Conservation (phyloP, 1,140 invertebrate species). For the Akabosia matsudoensis region DNA sequence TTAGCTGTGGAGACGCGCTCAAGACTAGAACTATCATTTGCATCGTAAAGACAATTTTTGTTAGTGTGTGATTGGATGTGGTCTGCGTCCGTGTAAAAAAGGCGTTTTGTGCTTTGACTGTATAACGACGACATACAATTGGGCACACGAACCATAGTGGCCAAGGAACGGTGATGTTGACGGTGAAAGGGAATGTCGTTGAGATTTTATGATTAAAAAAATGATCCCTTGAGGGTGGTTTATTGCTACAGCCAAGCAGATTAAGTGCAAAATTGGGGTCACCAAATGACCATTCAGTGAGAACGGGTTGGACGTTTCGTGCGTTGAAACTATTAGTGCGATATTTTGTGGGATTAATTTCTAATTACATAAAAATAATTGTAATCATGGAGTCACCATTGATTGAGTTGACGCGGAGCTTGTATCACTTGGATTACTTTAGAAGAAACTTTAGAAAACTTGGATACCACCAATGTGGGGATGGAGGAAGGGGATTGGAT, state of each 20-base stretch:
- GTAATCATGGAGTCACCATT: conserved; percentile 28
- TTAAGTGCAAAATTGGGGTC: background rate
- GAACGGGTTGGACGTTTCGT: background rate
- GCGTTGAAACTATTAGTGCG: background rate
- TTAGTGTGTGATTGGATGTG: background rate
- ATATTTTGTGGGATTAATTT: too few species aligned
- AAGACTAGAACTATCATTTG: too few species aligned
- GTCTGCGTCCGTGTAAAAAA: background rate
- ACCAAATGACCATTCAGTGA: background rate
- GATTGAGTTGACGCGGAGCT: conserved; percentile 31
- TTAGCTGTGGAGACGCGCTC: background rate
- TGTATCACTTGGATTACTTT: conserved; percentile 42
- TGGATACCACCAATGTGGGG: conserved; percentile 12
- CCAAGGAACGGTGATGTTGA: background rate
- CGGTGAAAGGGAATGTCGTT: background rate
- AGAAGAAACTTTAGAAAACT: conserved; percentile 35
- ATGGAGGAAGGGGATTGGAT: background rate
- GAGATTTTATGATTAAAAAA: too few species aligned
- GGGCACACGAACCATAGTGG: background rate
- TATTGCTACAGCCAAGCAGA: background rate
- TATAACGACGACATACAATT: background rate
- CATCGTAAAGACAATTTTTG: too few species aligned
- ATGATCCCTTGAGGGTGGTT: background rate
- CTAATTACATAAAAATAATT: too few species aligned
- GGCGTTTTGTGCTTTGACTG: background rate